Evolutionary conservation across 2,888 invertebrate species (phyloP).

Genomic region (Thymelicus sylvestris): DNA sequence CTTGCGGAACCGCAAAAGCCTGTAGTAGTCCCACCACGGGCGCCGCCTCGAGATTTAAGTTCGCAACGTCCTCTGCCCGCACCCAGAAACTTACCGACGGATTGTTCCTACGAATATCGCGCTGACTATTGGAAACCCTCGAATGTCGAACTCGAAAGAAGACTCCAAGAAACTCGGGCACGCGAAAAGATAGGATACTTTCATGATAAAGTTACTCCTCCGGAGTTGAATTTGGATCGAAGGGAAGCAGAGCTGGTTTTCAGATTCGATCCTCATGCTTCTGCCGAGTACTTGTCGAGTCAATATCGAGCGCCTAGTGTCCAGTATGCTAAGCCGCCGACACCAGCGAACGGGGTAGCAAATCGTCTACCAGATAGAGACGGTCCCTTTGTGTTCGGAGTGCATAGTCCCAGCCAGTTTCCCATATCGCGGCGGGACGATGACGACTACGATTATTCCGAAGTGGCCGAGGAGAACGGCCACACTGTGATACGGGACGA

Average conservation of each 20-base stretch:
- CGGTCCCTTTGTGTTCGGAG: conserved; percentile 87
- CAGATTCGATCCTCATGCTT: conserved; percentile 77
- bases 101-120: conserved; percentile 67
- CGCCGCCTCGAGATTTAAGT: conserved; percentile 74
- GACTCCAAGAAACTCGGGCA: conserved; percentile 72
- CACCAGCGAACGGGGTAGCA: conserved; percentile 74
- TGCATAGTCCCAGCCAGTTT: conserved; percentile 83
- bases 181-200: conserved; percentile 80
- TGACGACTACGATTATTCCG: conserved; percentile 80
- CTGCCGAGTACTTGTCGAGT: conserved; percentile 73
- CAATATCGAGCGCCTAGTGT: conserved; percentile 75
- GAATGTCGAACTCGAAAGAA: conserved; percentile 78
- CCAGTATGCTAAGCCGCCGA: conserved; percentile 75
- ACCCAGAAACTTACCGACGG: conserved; percentile 61
- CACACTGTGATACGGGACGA: conserved; percentile 74
- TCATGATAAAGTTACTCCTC: conserved; percentile 76
- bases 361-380: conserved; percentile 75
- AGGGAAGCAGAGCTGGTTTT: conserved; percentile 79
- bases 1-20: conserved; percentile 80
- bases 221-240: conserved; percentile 74
- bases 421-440: conserved; percentile 69
- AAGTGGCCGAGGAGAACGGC: conserved; percentile 73
- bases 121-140: conserved; percentile 79
- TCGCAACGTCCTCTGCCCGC: conserved; percentile 69
- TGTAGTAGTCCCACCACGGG: conserved; percentile 74